Evolutionary conservation across 1,140 invertebrate genomes (phyloP), one percentile per base, ranked within the genome.

Genomic region (Orchesella cincta): DNA sequence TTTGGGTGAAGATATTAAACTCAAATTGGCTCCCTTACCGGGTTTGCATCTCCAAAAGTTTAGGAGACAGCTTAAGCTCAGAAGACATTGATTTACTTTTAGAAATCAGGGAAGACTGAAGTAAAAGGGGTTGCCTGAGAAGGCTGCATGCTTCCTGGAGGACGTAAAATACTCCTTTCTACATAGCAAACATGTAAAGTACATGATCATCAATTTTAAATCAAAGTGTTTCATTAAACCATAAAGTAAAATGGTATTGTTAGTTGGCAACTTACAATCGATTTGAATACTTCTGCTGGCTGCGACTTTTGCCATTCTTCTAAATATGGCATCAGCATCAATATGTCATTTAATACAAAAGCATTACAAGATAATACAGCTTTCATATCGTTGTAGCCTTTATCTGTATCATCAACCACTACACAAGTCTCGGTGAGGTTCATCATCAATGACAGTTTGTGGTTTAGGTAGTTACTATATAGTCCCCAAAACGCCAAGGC

Each of bases 161-260:
- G 75, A 71, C 31, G 75, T 75, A 57, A 74, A 76, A 57, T 33
- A 78, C 79, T 52, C 76, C 77, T 76, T 76, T 71, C 79, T 80
- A 36, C 35, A 80, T 26, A 62, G 64, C 2, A 54, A 36, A 57
- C 14, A 26, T n/a, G 52, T n/a, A 3, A 57, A 57, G 39, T 5
- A 8, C 39, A 57, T n/a, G 54, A 67, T 31, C 62, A 31, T 8
- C 23, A 31, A 67, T 31, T 8, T 67, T 29, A 67, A 67, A 2
- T 18, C 12, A n/a, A 46, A 46, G 54, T 57, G 23, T 31, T 23
- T 31, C 5, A 18, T 31, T 62, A 26, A 28, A 28, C 54, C 54
- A n/a, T 28, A 12, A 28, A 62, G 23, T 26, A n/a, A 14, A 8
- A 8, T 62, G 23, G 54, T 62, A n/a, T n/a, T 14, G 54, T 62